Base-by-base conservation (phyloP, 2,888 invertebrate genomes). In the Limnephilus lunatus region DNA sequence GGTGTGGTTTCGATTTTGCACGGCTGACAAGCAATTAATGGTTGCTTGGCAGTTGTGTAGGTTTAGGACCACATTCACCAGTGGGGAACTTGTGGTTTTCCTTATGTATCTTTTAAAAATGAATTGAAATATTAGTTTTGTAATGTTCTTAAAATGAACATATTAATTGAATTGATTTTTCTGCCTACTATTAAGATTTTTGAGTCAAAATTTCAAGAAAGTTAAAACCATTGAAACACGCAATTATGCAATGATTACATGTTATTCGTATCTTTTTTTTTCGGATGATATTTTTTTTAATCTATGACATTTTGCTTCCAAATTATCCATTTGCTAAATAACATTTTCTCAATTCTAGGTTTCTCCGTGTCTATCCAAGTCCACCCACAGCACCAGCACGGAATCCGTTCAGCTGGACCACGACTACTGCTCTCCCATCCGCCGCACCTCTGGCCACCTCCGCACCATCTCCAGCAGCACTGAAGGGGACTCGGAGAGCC, bases 361-460 rank as follows among this genome's bases (percentile, higher is more conserved):
- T 15, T 90, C 90, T 83, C 90, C 90, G 14, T 81, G 32, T 30
- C 83, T 90, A n/a, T n/a, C 48, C 2, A 90, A 90, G 44, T 91
- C 91, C 25, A 25, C 85, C 15, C 90, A 88, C 80, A 89, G 89
- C 48, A 85, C 89, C 25, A 92, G 91, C 81, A 91, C 89, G 5
- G 91, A 92, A 83, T 95, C 94, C 19, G 94, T 96, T 14, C 95
- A 95, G 81, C 94, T 96, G 92, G 97, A 97, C 94, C 97, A 97
- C 94, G 96, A 97, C 94, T 97, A 97, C 94, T 97, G 97, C 94
- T 94, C 94, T 32, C 92, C 94, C 7, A 90, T 92, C 39, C 85
- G 91, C 32, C 83, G 48, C 15, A 12, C 44, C 25, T 35, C 44
- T n/a, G 95, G 94, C 91, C 94, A 94, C 90, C 91, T 93, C n/a